Evolutionary conservation across 2,888 invertebrate species (phyloP).

Genomic region (Lacanobia wlatinum): DNA sequence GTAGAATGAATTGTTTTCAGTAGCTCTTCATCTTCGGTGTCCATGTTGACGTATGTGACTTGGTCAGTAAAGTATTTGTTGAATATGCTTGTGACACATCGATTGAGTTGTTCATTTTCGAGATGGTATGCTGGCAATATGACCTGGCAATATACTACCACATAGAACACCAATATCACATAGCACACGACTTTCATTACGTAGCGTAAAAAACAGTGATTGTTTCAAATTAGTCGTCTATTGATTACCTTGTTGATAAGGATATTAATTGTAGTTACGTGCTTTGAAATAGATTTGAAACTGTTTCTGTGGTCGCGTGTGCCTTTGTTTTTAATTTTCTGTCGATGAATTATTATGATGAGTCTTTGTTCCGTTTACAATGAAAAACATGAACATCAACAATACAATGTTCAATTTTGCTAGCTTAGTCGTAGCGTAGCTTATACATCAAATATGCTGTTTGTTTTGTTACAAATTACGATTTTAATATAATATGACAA

Average conservation of each 20-base stretch:
- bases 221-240: constrained; percentile 5
- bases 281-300: constrained; percentile 12
- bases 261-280: constrained; percentile 27
- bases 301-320: constrained; percentile 3
- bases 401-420: not conserved
- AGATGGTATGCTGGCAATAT: not conserved
- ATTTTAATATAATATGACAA: too few relatives aligned
- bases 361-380: not conserved
- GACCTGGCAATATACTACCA: constrained; percentile 30
- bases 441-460: too few relatives aligned
- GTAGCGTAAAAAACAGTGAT: constrained; percentile 12
- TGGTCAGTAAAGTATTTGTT: constrained; percentile 47
- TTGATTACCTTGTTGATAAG: constrained; percentile 19
- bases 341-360: constrained; percentile 3
- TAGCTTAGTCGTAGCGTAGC: not conserved
- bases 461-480: too few relatives aligned
- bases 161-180: constrained; percentile 28
- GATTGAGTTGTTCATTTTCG: constrained; percentile 22
- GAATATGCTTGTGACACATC: constrained; percentile 48
- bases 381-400: not conserved
- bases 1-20: constrained; percentile 44
- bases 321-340: constrained; percentile 3
- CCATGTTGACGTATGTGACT: constrained; percentile 53
- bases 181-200: constrained; percentile 53
- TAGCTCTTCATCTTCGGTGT: constrained; percentile 29